phyloP scores from a whole-genome alignment of 2,888 invertebrate species.

The Tineola bisselliella region DNA sequence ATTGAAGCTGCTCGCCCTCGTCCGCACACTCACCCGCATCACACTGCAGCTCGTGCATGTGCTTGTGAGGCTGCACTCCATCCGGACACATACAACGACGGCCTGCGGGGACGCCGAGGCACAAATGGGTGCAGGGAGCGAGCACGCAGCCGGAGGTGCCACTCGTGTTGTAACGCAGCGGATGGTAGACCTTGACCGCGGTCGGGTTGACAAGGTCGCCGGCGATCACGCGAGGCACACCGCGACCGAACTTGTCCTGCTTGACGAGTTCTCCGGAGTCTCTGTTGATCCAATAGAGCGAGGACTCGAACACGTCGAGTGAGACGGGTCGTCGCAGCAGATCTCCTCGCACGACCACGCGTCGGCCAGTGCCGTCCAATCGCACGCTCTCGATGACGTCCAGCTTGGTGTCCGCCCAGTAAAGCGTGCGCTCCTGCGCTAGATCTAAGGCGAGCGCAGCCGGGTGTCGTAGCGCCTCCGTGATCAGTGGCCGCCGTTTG shows the following conservation, averaged over 20 bases:
- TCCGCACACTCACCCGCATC: conserved; percentile 72
- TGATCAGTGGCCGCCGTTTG: conserved; percentile 82
- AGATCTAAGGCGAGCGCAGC: conserved; percentile 91
- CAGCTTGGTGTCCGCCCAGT: conserved; percentile 95
- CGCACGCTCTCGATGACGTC: conserved; percentile 89
- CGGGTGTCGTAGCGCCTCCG: conserved; percentile 85
- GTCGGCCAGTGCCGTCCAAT: conserved; percentile 81
- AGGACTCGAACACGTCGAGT: conserved; percentile 93
- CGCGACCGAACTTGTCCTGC: conserved; percentile 92
- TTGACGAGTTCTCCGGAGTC: conserved; percentile 86
- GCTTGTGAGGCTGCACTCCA: conserved; percentile 64
- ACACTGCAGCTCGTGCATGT: conserved; percentile 75
- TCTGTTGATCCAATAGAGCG: conserved; percentile 92
- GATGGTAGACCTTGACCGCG: conserved; percentile 88
- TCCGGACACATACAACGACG: conserved; percentile 93
- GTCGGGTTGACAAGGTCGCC: conserved; percentile 87
- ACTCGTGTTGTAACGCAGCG: conserved; percentile 82
- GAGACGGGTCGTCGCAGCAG: conserved; percentile 77
- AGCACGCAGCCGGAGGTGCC: conserved; percentile 73
- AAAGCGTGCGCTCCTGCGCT: conserved; percentile 87
- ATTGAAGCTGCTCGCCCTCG: not conserved
- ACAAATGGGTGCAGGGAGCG: conserved; percentile 89
- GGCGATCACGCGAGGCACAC: conserved; percentile 85
- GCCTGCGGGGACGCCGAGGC: conserved; percentile 89
- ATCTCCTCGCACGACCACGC: conserved; percentile 70